Conservation (phyloP, 2,888 invertebrate genomes). For the Ephialtes manifestator region DNA sequence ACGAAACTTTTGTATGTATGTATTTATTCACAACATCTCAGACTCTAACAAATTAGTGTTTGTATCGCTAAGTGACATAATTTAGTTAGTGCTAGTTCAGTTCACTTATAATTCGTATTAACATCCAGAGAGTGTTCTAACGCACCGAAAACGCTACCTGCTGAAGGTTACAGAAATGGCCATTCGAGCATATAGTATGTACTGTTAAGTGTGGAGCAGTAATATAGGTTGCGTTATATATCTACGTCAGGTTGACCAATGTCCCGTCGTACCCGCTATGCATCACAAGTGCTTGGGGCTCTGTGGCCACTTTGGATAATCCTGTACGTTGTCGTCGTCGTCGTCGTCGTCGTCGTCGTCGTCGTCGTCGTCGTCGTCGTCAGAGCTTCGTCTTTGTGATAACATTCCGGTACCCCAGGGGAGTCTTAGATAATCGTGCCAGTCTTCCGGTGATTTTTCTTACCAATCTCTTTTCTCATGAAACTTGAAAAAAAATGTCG, state of each 20-base stretch:
- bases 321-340: constrained; percentile 54
- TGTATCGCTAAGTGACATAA: neutral
- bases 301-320: constrained; percentile 81
- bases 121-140: neutral
- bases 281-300: constrained; percentile 75
- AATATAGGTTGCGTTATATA: constrained; percentile 78
- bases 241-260: constrained; percentile 81
- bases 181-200: constrained; percentile 9
- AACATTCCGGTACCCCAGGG: neutral
- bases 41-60: neutral
- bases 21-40: neutral
- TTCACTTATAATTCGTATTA: neutral
- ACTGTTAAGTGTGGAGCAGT: constrained; percentile 75
- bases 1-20: neutral
- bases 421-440: neutral
- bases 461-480: neutral
- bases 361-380: constrained; percentile 3
- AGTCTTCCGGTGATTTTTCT: constrained; percentile 5
- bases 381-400: constrained; percentile 5
- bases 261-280: constrained; percentile 78
- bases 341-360: constrained; percentile 8
- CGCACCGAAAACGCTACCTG: neutral
- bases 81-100: too few species aligned
- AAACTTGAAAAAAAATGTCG: neutral
- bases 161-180: neutral